Evolutionary conservation across 2,888 invertebrate species (phyloP).

Genomic region (Drosophila neotestacea): DNA sequence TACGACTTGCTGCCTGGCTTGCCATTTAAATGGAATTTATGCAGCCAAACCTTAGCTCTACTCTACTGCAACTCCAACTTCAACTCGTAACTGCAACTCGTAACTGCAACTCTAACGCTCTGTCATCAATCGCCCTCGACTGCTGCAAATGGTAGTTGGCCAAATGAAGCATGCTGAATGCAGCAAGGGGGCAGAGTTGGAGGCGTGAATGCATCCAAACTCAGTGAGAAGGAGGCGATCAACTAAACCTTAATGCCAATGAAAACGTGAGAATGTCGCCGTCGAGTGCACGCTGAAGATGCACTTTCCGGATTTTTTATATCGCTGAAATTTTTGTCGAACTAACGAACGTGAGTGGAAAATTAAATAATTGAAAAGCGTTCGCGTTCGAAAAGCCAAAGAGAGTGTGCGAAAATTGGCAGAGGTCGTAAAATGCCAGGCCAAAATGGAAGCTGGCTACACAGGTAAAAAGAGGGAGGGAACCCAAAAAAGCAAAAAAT

Average conservation of each 20-base stretch:
- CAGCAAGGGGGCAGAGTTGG: conserved; percentile 7
- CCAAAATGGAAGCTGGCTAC: conserved; percentile 45
- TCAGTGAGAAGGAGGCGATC: conserved; percentile 52
- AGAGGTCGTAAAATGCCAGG: conserved; percentile 63
- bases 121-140: conserved; percentile 65
- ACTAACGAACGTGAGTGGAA: conserved; percentile 79
- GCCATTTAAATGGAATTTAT: conserved; percentile 80
- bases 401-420: conserved; percentile 67
- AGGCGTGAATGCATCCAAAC: conserved; percentile 10
- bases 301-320: conserved; percentile 74
- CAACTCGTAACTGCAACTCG: conserved; percentile 29
- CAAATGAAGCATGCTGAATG: conserved; percentile 70
- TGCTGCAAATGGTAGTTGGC: conserved; percentile 32
- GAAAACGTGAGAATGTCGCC: conserved; percentile 79
- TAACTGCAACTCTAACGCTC: conserved; percentile 39
- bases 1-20: conserved; percentile 40
- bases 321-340: conserved; percentile 58
- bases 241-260: conserved; percentile 75
- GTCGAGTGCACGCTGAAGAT: conserved; percentile 66
- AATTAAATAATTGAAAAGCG: conserved; percentile 80
- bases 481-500: conserved; percentile 39
- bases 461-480: conserved; percentile 8
- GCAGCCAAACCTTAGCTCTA: conserved; percentile 60
- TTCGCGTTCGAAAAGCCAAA: conserved; percentile 28
- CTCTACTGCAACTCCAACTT: conserved; percentile 14